Evolutionary conservation across 2,113 vertebrate species (phyloP).

Genomic region (Vicugna pacos): DNA sequence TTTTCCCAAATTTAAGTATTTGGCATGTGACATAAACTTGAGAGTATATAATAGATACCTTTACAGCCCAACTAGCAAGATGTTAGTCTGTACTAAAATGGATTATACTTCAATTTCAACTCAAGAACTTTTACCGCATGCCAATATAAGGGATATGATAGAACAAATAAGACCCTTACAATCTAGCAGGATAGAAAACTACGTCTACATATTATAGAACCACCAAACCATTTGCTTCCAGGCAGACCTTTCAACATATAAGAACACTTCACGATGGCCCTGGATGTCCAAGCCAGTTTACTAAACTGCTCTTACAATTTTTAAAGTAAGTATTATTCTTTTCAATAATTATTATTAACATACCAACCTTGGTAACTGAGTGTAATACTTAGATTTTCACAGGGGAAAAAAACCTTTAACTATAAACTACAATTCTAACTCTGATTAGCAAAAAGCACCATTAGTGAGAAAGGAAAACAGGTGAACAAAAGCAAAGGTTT

Average conservation of each 20-base stretch:
- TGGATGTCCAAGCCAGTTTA: neutral
- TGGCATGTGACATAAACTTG: neutral
- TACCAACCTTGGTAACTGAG: neutral
- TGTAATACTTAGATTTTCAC: neutral
- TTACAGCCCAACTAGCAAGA: slow-evolving; percentile 3
- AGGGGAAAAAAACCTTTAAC: neutral
- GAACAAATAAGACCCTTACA: neutral
- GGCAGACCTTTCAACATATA: neutral
- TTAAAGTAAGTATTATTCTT: too few species aligned
- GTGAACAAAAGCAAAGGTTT: neutral
- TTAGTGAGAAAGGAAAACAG: neutral
- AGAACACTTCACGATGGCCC: neutral
- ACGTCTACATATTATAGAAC: neutral
- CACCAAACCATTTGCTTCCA: neutral
- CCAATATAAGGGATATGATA: neutral
- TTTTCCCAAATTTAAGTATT: slow-evolving; percentile 39
- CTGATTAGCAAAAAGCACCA: neutral
- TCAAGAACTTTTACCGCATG: neutral
- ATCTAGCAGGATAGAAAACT: neutral
- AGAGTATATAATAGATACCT: neutral
- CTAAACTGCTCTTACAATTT: neutral
- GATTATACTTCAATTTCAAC: slow-evolving; percentile 30
- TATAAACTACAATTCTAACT: neutral
- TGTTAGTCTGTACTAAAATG: neutral
- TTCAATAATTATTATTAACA: neutral